Evolutionary conservation across 2,797 vertebrate species (phyloP).

Genomic region (Vespertilio murinus): DNA sequence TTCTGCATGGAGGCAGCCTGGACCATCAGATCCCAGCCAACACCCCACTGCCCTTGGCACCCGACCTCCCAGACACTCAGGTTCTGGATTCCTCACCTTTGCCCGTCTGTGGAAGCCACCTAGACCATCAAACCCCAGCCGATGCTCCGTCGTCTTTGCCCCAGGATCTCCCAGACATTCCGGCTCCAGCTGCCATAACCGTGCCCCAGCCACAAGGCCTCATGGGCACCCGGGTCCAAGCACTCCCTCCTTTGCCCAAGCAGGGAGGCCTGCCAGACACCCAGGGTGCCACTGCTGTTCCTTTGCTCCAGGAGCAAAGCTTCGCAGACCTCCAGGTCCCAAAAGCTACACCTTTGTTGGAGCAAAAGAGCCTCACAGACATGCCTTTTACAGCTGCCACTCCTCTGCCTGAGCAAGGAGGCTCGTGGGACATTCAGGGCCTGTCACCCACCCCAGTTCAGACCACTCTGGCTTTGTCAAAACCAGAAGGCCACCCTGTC

Average conservation of each 20-base stretch:
- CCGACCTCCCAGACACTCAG: conserved; percentile 14
- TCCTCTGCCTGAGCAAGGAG: not conserved
- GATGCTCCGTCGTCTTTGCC: fast-evolving
- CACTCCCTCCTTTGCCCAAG: not conserved
- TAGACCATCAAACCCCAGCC: not conserved
- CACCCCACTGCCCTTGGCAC: conserved; percentile 22
- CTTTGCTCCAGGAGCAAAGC: conserved; percentile 10
- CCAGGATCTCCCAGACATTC: not conserved
- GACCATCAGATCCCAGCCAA: not conserved
- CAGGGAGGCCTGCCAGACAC: not conserved
- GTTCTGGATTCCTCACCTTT: conserved; percentile 11
- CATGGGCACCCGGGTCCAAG: not conserved
- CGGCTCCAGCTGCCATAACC: not conserved
- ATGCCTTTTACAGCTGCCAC: fast-evolving
- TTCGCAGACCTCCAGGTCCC: not conserved
- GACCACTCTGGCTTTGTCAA: not conserved
- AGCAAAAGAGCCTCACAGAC: not conserved
- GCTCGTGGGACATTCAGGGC: not conserved
- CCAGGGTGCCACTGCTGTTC: not conserved
- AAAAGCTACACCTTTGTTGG: not conserved
- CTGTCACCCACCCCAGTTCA: not conserved
- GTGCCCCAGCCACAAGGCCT: not conserved
- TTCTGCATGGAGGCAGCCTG: not conserved
- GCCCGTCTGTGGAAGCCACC: not conserved
- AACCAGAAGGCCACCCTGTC: not conserved